Evolutionary conservation across 1,140 invertebrate genomes (phyloP).

Genomic region (Uloborus diversus): DNA sequence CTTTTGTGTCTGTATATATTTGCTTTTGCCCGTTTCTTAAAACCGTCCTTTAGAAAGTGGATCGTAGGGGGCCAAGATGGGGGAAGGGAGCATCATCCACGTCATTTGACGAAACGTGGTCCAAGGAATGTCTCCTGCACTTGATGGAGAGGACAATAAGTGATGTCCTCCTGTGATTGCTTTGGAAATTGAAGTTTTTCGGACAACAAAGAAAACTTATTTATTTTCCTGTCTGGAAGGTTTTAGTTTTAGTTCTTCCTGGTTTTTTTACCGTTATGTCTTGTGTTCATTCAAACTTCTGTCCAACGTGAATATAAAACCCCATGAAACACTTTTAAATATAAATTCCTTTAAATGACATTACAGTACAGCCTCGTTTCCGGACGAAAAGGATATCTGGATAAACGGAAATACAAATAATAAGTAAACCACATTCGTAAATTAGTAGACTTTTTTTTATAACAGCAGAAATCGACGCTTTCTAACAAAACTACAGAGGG

Average conservation of each 20-base stretch:
- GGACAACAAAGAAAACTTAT: conserved; percentile 38
- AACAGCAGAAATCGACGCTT: too few relatives aligned
- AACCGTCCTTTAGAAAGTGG: conserved; percentile 19
- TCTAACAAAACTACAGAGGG: too few relatives aligned
- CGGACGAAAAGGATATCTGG: too few relatives aligned
- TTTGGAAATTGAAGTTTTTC: conserved; percentile 28
- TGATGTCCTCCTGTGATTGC: conserved; percentile 34
- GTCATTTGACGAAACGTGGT: conserved; percentile 42
- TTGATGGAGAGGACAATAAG: conserved; percentile 37
- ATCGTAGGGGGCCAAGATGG: conserved; percentile 18
- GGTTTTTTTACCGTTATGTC: too few relatives aligned
- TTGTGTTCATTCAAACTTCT: too few relatives aligned
- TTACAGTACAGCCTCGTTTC: too few relatives aligned
- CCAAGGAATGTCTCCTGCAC: background rate
- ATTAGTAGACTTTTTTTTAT: too few relatives aligned
- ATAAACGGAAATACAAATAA: too few relatives aligned
- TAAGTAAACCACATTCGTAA: too few relatives aligned
- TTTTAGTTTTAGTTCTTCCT: conserved; percentile 14
- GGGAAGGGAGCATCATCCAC: conserved; percentile 7
- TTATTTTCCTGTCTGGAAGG: background rate
- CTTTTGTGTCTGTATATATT: background rate
- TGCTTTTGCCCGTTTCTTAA: conserved; percentile 29
- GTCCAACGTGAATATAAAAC: too few relatives aligned
- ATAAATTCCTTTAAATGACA: too few relatives aligned
- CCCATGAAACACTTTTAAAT: too few relatives aligned